Conservation (phyloP, 2,888 invertebrate species). For the Gnatocerus cornutus region DNA sequence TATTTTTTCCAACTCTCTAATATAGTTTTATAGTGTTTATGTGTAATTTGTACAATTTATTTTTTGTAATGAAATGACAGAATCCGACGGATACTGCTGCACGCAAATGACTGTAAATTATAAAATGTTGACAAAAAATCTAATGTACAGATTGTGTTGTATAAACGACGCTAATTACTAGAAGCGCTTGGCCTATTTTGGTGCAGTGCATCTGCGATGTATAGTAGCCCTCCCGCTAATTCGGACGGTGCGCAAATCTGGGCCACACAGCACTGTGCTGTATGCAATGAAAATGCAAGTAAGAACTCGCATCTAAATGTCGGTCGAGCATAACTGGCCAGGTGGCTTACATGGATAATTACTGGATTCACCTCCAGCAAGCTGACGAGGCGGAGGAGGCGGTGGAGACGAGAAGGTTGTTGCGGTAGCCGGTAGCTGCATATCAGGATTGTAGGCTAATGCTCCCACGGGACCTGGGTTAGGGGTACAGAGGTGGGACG, state of each 20-base stretch:
- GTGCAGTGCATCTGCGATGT: too few relatives aligned
- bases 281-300: slow-evolving; percentile 58
- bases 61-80: slow-evolving; percentile 22
- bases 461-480: slow-evolving; percentile 60
- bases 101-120: slow-evolving; percentile 28
- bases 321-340: slow-evolving; percentile 57
- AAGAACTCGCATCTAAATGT: slow-evolving; percentile 51
- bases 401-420: slow-evolving; percentile 49
- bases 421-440: slow-evolving; percentile 59
- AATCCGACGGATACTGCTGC: slow-evolving; percentile 11
- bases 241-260: not conserved
- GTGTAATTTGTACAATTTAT: slow-evolving; percentile 29
- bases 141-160: not conserved
- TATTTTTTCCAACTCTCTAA: slow-evolving; percentile 17
- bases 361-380: slow-evolving; percentile 52
- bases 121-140: not conserved
- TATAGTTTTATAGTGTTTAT: slow-evolving; percentile 28
- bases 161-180: too few relatives aligned
- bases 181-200: too few relatives aligned
- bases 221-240: not conserved
- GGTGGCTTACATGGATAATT: slow-evolving; percentile 59
- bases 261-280: slow-evolving; percentile 1
- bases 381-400: slow-evolving; percentile 44
- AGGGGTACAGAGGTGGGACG: slow-evolving; percentile 53
- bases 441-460: slow-evolving; percentile 64